Conservation (phyloP, 2,797 vertebrate genomes). For the Sebastes itinus region DNA sequence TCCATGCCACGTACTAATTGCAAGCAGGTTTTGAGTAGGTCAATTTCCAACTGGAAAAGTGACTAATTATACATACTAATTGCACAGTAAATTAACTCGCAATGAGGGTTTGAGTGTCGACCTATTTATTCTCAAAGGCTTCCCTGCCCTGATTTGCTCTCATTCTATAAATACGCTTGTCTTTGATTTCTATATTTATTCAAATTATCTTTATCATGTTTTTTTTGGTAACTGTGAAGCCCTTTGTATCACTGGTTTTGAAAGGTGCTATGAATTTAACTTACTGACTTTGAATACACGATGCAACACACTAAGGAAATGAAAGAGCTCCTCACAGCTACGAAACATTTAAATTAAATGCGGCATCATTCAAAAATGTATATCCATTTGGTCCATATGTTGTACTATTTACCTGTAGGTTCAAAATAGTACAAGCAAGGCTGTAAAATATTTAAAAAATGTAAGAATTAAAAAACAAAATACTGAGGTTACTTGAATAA, state of each 20-base stretch:
- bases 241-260: not conserved
- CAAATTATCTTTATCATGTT: not conserved
- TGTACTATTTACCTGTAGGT: not conserved
- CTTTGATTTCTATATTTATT: not conserved
- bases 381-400: not conserved
- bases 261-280: not conserved
- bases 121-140: not conserved
- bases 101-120: not conserved
- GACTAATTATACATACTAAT: not conserved
- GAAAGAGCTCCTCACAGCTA: not conserved
- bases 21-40: not conserved
- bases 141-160: not conserved
- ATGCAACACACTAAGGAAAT: not conserved
- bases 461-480: not conserved
- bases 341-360: not conserved
- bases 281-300: not conserved
- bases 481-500: not conserved
- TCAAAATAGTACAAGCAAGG: not conserved
- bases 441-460: not conserved
- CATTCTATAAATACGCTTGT: not conserved
- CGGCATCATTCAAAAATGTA: not conserved
- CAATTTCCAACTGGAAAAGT: not conserved
- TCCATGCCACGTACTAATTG: not conserved
- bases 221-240: not conserved
- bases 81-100: not conserved